Evolutionary conservation across 2,797 vertebrate genomes (phyloP).

Genomic region (Sylvilagus floridanus): DNA sequence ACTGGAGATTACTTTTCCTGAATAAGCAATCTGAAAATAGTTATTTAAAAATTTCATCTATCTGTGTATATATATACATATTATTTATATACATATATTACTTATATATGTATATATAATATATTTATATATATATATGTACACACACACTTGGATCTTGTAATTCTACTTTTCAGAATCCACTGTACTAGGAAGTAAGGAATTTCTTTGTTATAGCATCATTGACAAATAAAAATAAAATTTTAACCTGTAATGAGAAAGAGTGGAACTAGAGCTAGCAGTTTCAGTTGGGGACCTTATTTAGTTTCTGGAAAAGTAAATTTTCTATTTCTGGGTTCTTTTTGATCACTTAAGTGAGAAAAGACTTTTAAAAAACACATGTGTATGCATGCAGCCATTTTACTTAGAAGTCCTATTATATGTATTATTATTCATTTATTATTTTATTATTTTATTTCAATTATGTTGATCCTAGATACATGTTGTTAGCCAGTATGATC

Average conservation of each 20-base stretch:
- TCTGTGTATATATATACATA: too few species aligned
- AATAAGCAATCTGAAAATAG: background rate
- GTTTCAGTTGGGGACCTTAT: background rate
- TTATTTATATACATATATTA: too few species aligned
- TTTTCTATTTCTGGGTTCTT: background rate
- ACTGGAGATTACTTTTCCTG: background rate
- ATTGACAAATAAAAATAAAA: background rate
- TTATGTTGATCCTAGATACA: background rate
- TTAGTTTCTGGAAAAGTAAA: background rate
- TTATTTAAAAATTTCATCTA: background rate
- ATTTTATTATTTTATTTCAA: background rate
- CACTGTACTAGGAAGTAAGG: background rate
- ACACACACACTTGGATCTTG: background rate
- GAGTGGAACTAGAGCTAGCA: background rate
- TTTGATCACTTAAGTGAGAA: background rate
- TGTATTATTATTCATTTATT: background rate
- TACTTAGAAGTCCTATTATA: background rate
- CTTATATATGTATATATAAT: too few species aligned
- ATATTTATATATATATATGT: background rate
- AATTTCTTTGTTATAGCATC: background rate
- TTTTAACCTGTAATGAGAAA: background rate
- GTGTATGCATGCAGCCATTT: background rate
- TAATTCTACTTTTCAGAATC: background rate
- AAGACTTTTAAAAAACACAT: background rate
- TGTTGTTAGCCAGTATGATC: background rate